Evolutionary conservation across 2,888 invertebrate species (phyloP).

Genomic region (Tricholauxania praeusta): DNA sequence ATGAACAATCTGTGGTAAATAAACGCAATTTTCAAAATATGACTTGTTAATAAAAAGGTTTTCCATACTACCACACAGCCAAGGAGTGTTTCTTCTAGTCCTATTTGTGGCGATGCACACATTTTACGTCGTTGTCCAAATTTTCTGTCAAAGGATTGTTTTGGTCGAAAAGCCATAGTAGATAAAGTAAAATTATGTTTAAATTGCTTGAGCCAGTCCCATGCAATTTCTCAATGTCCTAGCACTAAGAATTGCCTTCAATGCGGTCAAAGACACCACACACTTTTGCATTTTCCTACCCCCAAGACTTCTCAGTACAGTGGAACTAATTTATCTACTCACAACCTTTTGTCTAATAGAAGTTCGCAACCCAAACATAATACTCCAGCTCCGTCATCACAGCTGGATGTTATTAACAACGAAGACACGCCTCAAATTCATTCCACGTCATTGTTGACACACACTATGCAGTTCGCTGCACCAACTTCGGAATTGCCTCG

Average conservation of each 20-base stretch:
- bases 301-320: neutral
- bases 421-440: no score
- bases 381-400: neutral
- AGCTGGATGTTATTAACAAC: conserved; percentile 2
- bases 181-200: neutral
- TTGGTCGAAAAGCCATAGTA: neutral
- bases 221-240: conserved; percentile 22
- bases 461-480: neutral
- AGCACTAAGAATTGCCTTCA: conserved; percentile 2
- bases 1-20: neutral
- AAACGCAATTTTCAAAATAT: neutral
- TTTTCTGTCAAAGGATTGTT: neutral
- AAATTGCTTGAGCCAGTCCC: conserved; percentile 21
- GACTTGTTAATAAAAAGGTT: neutral
- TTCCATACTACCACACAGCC: neutral
- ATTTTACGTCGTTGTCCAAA: conserved; percentile 26
- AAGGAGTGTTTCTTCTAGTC: neutral
- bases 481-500: neutral
- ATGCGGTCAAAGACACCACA: conserved; percentile 19
- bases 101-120: conserved; percentile 19
- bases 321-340: neutral
- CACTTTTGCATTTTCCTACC: conserved; percentile 10
- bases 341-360: neutral
- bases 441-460: neutral
- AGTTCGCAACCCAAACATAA: neutral